Conservation (phyloP, 1,140 invertebrate genomes). For the Drosophila ananassae region DNA sequence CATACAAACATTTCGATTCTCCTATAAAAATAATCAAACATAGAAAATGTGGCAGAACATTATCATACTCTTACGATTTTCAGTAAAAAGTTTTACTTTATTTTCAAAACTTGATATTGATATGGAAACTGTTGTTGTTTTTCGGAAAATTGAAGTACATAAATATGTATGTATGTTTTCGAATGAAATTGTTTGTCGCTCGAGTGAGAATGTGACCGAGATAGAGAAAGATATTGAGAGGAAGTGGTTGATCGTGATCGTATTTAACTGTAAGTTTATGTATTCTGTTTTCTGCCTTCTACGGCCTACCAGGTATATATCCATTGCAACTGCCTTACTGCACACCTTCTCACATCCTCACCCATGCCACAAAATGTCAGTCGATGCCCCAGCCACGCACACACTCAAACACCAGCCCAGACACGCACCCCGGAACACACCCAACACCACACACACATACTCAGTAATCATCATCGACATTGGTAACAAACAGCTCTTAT, state of each 20-base stretch:
- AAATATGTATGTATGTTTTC: conserved; percentile 44
- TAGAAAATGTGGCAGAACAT: conserved; percentile 64
- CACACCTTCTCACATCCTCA: conserved; percentile 28
- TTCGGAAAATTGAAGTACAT: conserved; percentile 51
- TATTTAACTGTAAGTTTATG: conserved; percentile 13
- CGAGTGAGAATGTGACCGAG: conserved; percentile 35
- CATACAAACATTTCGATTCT: conserved; percentile 68
- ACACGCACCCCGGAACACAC: conserved; percentile 40
- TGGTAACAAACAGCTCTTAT: conserved; percentile 72
- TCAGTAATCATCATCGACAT: conserved; percentile 22
- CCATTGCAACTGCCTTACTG: conserved; percentile 20
- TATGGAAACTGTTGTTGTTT: conserved; percentile 56
- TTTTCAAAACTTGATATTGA: conserved; percentile 37
- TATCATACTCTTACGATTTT: conserved; percentile 49
- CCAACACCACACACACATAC: conserved; percentile 10
- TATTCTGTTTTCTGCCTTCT: conserved; percentile 28
- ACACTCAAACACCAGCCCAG: conserved; percentile 44
- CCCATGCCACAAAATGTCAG: conserved; percentile 54
- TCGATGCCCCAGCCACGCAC: conserved; percentile 44
- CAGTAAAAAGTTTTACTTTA: conserved; percentile 32
- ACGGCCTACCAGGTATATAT: conserved; percentile 65
- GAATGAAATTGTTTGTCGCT: conserved; percentile 63
- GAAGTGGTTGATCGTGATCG: conserved; percentile 18
- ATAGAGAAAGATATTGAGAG: conserved; percentile 24
- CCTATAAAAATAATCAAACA: conserved; percentile 75